Percentiles rank a stretch among this genome's conserved stretches.
These are phyloP conservation scores for Hypselothyrea guttata DNA, from an alignment of 2,888 invertebrate species.

Conservation along the genomic window DNA sequence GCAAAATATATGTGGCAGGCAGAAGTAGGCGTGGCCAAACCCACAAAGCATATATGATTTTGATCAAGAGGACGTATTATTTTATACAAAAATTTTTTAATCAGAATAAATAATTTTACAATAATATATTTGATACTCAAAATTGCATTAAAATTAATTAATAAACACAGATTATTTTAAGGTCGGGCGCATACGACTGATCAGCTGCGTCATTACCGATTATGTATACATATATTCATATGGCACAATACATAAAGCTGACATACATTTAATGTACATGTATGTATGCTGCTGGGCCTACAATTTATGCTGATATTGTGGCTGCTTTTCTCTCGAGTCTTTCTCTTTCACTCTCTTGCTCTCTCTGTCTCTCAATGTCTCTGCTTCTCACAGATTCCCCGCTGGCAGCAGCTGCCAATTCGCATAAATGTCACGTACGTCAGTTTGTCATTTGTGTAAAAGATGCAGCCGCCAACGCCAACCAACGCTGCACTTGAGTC, in stretches of 20 bases:
- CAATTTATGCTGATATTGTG: constrained; percentile 23
- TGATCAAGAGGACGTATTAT: too few relatives aligned
- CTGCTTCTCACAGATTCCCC: constrained; percentile 6
- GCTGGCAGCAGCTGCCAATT: constrained; percentile 71
- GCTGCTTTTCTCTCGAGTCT: constrained; percentile 10
- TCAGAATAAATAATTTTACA: too few relatives aligned
- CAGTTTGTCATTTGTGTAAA: constrained; percentile 76
- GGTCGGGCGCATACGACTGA: too few relatives aligned
- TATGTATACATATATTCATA: constrained; percentile 4
- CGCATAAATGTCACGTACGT: constrained; percentile 82
- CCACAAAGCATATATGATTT: too few relatives aligned
- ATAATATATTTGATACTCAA: too few relatives aligned
- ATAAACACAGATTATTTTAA: too few relatives aligned
- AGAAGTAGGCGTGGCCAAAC: too few relatives aligned
- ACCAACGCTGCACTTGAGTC: constrained; percentile 56
- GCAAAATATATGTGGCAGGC: too few relatives aligned
- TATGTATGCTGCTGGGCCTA: constrained; percentile 46
- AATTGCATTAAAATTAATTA: too few relatives aligned
- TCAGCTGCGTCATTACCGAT: too few relatives aligned
- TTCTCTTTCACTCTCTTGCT: neutral
- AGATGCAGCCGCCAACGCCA: constrained; percentile 54
- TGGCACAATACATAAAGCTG: constrained; percentile 47
- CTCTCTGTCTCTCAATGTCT: too few relatives aligned
- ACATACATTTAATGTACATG: constrained; percentile 63
- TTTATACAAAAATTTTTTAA: too few relatives aligned